A percentile compares a stretch with the other conserved stretches of the same genome.
Conservation (phyloP, 1,140 invertebrate species). For the Saccostrea glomerata region DNA sequence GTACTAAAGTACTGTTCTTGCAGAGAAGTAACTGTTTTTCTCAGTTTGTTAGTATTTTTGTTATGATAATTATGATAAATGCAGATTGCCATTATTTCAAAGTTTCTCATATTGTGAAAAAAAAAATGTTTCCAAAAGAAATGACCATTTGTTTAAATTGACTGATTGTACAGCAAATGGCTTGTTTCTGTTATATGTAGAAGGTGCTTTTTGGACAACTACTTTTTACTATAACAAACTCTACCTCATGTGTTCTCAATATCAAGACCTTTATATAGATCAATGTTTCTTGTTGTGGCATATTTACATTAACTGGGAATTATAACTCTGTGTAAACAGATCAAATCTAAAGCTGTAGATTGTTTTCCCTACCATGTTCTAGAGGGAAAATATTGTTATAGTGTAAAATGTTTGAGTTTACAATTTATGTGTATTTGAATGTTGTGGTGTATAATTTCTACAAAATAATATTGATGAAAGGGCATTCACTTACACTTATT, state of each 20-base stretch:
- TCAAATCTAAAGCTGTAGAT: background rate
- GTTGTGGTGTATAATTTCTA: constrained; percentile 13
- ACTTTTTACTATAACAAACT: background rate
- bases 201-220: too few species aligned
- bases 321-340: background rate
- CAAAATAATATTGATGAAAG: background rate
- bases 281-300: background rate
- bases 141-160: too few species aligned
- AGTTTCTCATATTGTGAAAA: too few species aligned
- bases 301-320: background rate
- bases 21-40: too few species aligned
- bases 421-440: background rate
- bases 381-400: background rate
- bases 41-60: too few species aligned
- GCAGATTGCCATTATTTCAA: too few species aligned
- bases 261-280: background rate
- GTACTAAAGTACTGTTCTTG: too few species aligned
- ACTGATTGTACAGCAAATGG: too few species aligned
- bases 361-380: background rate
- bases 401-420: background rate
- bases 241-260: constrained; percentile 1
- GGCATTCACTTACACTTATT: background rate
- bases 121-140: too few species aligned
- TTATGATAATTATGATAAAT: too few species aligned
- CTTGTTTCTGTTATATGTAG: too few species aligned